These are phyloP conservation scores for Zosterops pallidus DNA, from an alignment of 2,113 vertebrate species.

Conservation along the genomic window DNA sequence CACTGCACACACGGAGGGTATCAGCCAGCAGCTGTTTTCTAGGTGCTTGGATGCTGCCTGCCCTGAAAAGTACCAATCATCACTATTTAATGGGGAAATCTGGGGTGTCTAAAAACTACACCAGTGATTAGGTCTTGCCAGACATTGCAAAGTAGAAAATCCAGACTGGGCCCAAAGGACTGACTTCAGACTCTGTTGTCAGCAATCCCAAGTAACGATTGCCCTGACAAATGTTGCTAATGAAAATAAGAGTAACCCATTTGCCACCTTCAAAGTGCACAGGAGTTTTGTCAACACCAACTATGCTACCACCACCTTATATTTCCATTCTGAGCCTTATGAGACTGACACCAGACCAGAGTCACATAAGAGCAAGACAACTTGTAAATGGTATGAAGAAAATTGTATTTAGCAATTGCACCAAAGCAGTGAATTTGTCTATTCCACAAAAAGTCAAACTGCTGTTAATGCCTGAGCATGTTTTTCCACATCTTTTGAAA, in stretches of 20 bases:
- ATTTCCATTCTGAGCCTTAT: not conserved
- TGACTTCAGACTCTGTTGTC: not conserved
- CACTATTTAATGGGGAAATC: not conserved
- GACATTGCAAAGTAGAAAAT: not conserved
- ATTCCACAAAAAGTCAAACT: not conserved
- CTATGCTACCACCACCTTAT: not conserved
- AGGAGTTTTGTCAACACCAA: not conserved
- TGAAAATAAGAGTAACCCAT: not conserved
- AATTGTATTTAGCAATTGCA: not conserved
- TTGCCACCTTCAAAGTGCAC: not conserved
- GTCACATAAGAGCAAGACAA: not conserved
- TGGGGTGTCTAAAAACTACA: not conserved
- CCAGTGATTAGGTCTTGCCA: not conserved
- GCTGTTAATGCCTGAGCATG: not conserved
- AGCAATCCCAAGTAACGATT: not conserved
- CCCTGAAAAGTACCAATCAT: not conserved
- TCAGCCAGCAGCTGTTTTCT: not conserved
- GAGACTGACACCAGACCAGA: not conserved
- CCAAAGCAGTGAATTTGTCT: not conserved
- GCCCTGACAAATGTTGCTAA: not conserved
- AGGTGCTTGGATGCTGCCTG: not conserved
- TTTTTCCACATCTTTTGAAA: not conserved
- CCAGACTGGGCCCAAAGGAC: not conserved
- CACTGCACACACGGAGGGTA: accelerated
- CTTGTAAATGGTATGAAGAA: not conserved